phyloP scores from a whole-genome alignment of 2,797 vertebrate genomes.

The Loris lydekkerianus region DNA sequence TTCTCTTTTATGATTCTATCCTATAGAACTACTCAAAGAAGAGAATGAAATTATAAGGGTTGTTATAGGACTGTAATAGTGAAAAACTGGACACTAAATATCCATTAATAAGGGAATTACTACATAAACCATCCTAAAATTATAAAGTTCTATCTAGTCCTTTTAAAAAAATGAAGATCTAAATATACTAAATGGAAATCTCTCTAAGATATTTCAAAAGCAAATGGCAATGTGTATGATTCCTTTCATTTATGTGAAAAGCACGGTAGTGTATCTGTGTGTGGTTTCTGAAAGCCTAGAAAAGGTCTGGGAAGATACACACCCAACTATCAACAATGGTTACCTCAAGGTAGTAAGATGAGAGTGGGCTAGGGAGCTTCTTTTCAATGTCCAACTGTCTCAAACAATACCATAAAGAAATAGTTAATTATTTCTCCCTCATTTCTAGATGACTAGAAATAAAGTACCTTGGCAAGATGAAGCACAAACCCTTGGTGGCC shows the following conservation, averaged over 20 bases:
- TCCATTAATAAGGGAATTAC: not conserved
- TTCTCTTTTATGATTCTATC: slow-evolving; percentile 21
- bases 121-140: slow-evolving; percentile 5
- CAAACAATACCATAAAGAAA: slow-evolving; percentile 32
- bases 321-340: slow-evolving; percentile 16
- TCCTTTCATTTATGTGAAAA: slow-evolving; percentile 40
- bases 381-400: slow-evolving; percentile 31
- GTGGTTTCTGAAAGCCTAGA: not conserved
- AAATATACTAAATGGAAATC: slow-evolving; percentile 18
- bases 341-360: not conserved
- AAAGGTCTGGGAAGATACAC: not conserved
- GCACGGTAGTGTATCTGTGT: not conserved
- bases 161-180: slow-evolving; percentile 59
- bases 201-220: slow-evolving; percentile 15
- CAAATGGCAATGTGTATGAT: not conserved
- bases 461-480: slow-evolving; percentile 38
- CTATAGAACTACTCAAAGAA: slow-evolving; percentile 40
- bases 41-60: slow-evolving; percentile 23
- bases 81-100: slow-evolving; percentile 35
- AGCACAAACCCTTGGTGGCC: too few species aligned
- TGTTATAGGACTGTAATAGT: slow-evolving; percentile 41
- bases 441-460: slow-evolving; percentile 43
- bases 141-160: slow-evolving; percentile 12
- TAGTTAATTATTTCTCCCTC: slow-evolving; percentile 35
- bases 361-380: not conserved